Percentiles rank a stretch among this genome's conserved stretches.
These are phyloP conservation scores for Chrysodeixis includens DNA, from an alignment of 2,888 invertebrate species.

Conservation along the genomic window DNA sequence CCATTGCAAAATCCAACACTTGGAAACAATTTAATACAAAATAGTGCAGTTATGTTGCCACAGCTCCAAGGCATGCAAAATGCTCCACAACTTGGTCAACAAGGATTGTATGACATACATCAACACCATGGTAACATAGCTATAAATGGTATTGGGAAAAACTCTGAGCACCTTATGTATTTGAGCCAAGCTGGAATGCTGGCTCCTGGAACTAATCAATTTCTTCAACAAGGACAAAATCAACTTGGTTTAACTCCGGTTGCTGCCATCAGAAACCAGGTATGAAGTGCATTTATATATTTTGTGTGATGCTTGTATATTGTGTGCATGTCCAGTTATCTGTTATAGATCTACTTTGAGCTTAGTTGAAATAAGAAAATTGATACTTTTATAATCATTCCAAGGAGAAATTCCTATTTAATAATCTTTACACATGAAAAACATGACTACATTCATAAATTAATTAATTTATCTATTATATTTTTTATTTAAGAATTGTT, in stretches of 20 bases:
- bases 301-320: conserved; percentile 5
- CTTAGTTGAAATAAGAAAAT: neutral
- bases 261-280: conserved; percentile 85
- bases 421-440: no score
- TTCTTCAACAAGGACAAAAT: conserved; percentile 90
- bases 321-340: conserved; percentile 9
- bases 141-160: conserved; percentile 87
- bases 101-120: conserved; percentile 86
- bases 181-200: conserved; percentile 88
- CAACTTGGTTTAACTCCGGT: conserved; percentile 88
- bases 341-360: neutral
- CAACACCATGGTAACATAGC: conserved; percentile 85
- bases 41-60: conserved; percentile 86
- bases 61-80: conserved; percentile 86
- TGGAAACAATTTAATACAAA: conserved; percentile 83
- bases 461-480: no score
- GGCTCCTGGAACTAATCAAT: conserved; percentile 90
- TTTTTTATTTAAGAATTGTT: no score
- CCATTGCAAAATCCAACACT: conserved; percentile 86
- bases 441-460: no score
- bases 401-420: no score
- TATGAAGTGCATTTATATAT: conserved; percentile 63
- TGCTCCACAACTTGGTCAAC: conserved; percentile 86
- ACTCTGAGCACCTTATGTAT: conserved; percentile 87
- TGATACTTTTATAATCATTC: neutral